A percentile compares a stretch with the other conserved stretches of the same genome.
These are phyloP conservation scores for Desmodus rotundus DNA, from an alignment of 2,113 vertebrate genomes.

Conservation along the genomic window DNA sequence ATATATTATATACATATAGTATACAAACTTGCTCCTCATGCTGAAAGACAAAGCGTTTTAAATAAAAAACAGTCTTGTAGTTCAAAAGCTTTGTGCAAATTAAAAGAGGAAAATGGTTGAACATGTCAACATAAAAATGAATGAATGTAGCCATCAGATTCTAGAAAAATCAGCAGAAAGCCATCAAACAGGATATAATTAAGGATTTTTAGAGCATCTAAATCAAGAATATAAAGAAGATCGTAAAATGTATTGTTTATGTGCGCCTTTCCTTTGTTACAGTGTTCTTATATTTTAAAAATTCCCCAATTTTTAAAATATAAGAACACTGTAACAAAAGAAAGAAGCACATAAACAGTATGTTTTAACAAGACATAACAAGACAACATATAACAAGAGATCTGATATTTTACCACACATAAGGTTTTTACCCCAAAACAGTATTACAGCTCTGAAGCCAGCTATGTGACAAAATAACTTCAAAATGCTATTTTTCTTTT, in stretches of 20 bases:
- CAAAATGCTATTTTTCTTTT: slow-evolving; percentile 2
- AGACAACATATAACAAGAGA: not conserved
- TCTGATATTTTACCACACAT: not conserved
- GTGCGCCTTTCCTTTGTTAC: not conserved
- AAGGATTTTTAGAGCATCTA: not conserved
- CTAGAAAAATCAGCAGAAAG: slow-evolving; percentile 12
- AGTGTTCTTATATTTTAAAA: not conserved
- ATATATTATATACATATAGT: not conserved
- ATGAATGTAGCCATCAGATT: not conserved
- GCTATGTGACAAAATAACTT: not conserved
- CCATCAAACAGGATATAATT: not conserved
- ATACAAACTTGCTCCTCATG: not conserved
- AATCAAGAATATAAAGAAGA: not conserved
- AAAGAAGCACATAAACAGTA: not conserved
- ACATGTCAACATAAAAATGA: slow-evolving; percentile 2
- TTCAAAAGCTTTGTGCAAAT: not conserved
- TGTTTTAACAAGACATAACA: too few species aligned
- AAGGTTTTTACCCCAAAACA: not conserved
- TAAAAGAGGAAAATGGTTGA: not conserved
- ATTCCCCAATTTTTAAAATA: not conserved
- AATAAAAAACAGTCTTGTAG: not conserved
- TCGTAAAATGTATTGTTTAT: not conserved
- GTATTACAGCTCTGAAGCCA: not conserved
- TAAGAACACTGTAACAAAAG: not conserved
- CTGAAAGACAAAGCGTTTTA: not conserved